Base-by-base conservation (phyloP, 1,140 invertebrate species). In the Pseudomyrmex flavicornis region DNA sequence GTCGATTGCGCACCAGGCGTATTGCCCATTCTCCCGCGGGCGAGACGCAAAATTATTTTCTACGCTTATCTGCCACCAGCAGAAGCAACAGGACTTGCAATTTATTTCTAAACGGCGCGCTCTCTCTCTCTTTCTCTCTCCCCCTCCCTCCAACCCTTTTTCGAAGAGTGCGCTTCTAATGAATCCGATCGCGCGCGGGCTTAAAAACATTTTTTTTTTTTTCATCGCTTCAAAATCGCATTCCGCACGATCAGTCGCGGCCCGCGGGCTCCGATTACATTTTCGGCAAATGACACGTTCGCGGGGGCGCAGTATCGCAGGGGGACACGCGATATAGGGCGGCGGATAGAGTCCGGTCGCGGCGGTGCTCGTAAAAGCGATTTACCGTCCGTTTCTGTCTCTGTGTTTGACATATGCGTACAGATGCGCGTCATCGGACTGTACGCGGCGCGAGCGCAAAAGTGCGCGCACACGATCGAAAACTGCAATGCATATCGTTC, bases 371-470 rank as follows among this genome's bases (percentile, higher is more conserved):
- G 69, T 82, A 84, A 86, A 85, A 88, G 74, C 79, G 73, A 74
- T 74, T 72, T 73, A 46, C 65, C 72, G 56, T 54, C 63, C 76
- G 69, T 77, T 87, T 72, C 66, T 83, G 61, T 70, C 50, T 50
- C 84, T 85, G 83, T 63, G 35, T 74, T 86, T 86, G 87, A 88
- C 84, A 73, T 74, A 48, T 85, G 82, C 68, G 62, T 72, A 65
- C 86, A 70, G 66, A 72, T 75, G 76, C 61, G 75, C 65, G 86
- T 76, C 86, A 63, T 58, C 63, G 76, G 50, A 15, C 10, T 48
- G 61, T 26, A 65, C 54, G 74, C 63, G n/a, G 66, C 54, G 54
- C 72, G 20, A 48, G 72, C 22, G 61, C 58, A 69, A 59, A 83
- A 77, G 75, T 72, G 54, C 46, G 68, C 62, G 65, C 62, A 59